Base-by-base conservation (phyloP, 2,888 invertebrate species). In the Stegana nigrithorax region DNA sequence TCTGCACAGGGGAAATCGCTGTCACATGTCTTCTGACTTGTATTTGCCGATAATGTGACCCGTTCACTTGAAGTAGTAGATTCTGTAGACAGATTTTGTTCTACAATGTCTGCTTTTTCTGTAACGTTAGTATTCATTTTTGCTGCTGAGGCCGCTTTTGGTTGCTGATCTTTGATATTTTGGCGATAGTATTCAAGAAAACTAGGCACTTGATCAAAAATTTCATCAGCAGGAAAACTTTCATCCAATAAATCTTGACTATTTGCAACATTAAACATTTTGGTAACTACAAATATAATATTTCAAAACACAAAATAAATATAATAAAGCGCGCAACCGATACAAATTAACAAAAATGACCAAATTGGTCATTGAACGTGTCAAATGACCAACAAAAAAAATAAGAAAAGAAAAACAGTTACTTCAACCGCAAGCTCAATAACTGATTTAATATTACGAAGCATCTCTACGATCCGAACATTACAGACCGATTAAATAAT, bases 161-260 rank as follows among this genome's bases (percentile, higher is more conserved):
- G n/a, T 14, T 27, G 64, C 29, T 36, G 12, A 36, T 36, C 53
- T 62, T 32, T 56, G 64, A 44, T 63, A 62, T 44, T 14, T 23
- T 39, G 44, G n/a, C n/a, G n/a, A n/a, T n/a, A n/a, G n/a, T n/a
- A n/a, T 51, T 72, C 42, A 7, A 59, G 56, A 17, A 7, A 64
- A 66, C 19, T 67, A 8, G 70, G 68, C 4, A 78, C 44, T 26
- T 70, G 66, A 21, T 76, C 74, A 8, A 73, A 69, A 2, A 80
- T 53, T 26, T 78, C 80, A 50, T 82, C 83, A 0, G 70, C 59
- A 3, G 83, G 84, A 64, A 84, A 84, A 62, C 82, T 84, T 67
- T 84, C 83, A 66, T 84, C 83, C 55, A 81, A 74, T 36, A 83
- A 61, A 62, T 80, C 83, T 84, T 84, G 84, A 19, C 23, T 56